Evolutionary conservation across 2,797 vertebrate genomes (phyloP), one percentile per base, ranked within the genome.

Genomic region (Melanotaenia maccullochi): DNA sequence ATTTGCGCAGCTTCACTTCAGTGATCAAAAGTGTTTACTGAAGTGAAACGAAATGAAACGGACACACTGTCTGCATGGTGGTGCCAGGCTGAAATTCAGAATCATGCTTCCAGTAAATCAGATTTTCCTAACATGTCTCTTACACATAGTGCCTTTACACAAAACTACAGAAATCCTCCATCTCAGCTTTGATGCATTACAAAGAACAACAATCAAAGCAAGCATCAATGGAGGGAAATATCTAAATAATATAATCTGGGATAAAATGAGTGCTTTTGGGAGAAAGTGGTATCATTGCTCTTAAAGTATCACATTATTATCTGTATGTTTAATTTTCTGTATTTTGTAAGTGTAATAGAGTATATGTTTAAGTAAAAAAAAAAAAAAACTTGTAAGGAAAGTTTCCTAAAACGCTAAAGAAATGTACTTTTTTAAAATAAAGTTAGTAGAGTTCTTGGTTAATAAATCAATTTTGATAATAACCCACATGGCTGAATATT

Each of bases 1-100:
- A 90, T 90, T 92, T 90, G 83, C 92, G 85, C 66, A 84, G 92
- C 78, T 93, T 87, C 91, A 86, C 92, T 20, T 78, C 88, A 84
- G 30, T 58, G 87, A 92, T 90, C 91, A 90, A 80, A 88, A 78
- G 87, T 20, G 83, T 71, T 82, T 89, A 28, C 82, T 87, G 85
- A 61, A 24, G 92, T 85, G 92, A 80, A 92, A 83, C 92, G 87
- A 81, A 60, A 81, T 11, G 92, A 88, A 86, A 90, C 92, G 56
- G 83, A 79, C 84, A 79, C 85, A 84, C 88, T 85, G 87, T 76
- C 90, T 90, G 90, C 90, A 88, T 81, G 87, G 84, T 76, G 89
- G 87, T 81, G 80, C 90, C 86, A 40, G 71, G 80, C 84, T 86
- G 83, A 91, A 91, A 91, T 85, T 87, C 83, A 87, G 88, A 90